phyloP scores from a whole-genome alignment of 2,888 invertebrate species.

The Hirtodrosophila confusa region DNA sequence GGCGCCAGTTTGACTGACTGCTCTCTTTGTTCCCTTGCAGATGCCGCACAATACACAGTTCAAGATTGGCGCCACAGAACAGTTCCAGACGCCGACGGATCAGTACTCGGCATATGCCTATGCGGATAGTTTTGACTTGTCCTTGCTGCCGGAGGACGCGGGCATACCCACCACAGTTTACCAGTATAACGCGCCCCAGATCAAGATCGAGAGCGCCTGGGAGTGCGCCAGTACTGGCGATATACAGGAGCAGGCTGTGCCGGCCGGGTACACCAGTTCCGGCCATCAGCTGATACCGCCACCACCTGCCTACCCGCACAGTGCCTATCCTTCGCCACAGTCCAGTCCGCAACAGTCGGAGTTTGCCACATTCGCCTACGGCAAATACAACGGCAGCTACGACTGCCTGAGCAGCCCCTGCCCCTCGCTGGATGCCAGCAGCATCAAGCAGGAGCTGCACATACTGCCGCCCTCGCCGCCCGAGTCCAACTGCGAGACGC shows the following conservation, averaged over 20 bases:
- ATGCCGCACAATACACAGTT: constrained; percentile 71
- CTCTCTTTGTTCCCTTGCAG: constrained; percentile 36
- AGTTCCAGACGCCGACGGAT: constrained; percentile 66
- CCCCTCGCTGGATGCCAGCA: constrained; percentile 80
- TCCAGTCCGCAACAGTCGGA: constrained; percentile 83
- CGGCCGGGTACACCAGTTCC: constrained; percentile 32
- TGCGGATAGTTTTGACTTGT: constrained; percentile 89
- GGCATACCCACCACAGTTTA: constrained; percentile 75
- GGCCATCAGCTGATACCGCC: constrained; percentile 73
- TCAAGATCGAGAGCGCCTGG: constrained; percentile 83
- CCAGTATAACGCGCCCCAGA: constrained; percentile 81
- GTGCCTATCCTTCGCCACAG: constrained; percentile 81
- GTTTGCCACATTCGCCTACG: constrained; percentile 62
- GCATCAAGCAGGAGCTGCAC: constrained; percentile 85
- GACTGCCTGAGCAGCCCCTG: constrained; percentile 81
- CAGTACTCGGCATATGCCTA: constrained; percentile 81
- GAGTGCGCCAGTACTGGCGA: constrained; percentile 29
- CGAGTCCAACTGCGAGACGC: constrained; percentile 85
- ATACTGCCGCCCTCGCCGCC: constrained; percentile 87
- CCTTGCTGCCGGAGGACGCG: constrained; percentile 88
- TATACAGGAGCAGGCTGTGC: constrained; percentile 50
- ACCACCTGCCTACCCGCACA: constrained; percentile 77
- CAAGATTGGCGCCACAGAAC: constrained; percentile 60
- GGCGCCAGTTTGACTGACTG: too few relatives aligned
- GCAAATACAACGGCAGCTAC: constrained; percentile 64